Base-by-base conservation (phyloP, 1,140 invertebrate genomes). In the Listronotus bonariensis region DNA sequence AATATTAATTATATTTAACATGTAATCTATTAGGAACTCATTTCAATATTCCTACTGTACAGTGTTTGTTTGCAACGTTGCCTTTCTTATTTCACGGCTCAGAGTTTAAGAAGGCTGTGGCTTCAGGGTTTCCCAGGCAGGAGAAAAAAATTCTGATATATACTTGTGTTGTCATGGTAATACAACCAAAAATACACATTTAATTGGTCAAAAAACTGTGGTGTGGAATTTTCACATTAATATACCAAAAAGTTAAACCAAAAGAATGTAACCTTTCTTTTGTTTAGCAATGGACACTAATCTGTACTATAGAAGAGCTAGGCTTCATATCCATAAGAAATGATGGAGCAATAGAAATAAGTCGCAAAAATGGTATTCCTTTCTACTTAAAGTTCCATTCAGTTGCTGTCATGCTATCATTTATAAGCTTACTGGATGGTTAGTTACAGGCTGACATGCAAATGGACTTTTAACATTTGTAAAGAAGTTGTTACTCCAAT, bases 381-480 rank as follows among this genome's bases (percentile, higher is more conserved):
- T 82, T 88, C 17, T 89, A 90, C 77, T 80, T 93, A 12, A 87
- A 86, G 72, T 91, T 93, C 75, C 79, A 79, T 56, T 81, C 81
- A 11, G 78, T 84, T 46, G 72, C 79, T 48, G 74, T 84, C 31
- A 81, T 92, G 67, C 83, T 86, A 45, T 93, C 93, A 0, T 95
- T 95, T 80, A 88, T 96, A 49, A 91, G 91, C 49, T 81, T 89
- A 14, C 78, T 95, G 54, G 89, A 93, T 80, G 93, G 93, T 52
- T 96, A 96, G n/a, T 78, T 95, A 95, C 76, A 87, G 93, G 70
- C 81, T 96, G 51, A 88, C 88, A 59, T 86, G 89, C 18, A 95
- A 92, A 80, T 96, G 93, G 92, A 95, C 88, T 26, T 93, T 93
- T 74, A 92, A 95, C 81, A 80, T 96, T 43, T 96, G 92, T 75